Evolutionary conservation across 1,140 invertebrate species (phyloP), one percentile per base, ranked within the genome.

Genomic region (Hypsibius dujardini): DNA sequence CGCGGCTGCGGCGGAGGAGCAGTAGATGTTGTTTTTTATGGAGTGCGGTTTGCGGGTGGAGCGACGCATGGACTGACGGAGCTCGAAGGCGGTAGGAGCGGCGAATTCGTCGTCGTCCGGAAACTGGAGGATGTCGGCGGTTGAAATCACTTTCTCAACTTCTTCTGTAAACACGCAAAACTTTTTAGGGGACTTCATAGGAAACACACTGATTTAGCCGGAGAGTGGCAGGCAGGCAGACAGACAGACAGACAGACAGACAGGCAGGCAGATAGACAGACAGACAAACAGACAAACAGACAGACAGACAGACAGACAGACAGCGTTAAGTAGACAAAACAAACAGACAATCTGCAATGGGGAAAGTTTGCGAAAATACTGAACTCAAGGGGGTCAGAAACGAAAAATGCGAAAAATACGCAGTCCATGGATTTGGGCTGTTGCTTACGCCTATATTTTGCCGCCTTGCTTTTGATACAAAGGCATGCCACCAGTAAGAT

Each of bases 391-490:
- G n/a, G n/a, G n/a, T n/a, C n/a, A n/a, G n/a, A n/a, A n/a, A n/a
- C n/a, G n/a, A n/a, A n/a, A n/a, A n/a, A n/a, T n/a, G n/a, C n/a
- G n/a, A n/a, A n/a, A n/a, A n/a, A n/a, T n/a, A n/a, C n/a, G n/a
- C n/a, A n/a, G n/a, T n/a, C n/a, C n/a, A n/a, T n/a, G n/a, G n/a
- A n/a, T n/a, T n/a, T n/a, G n/a, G n/a, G n/a, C n/a, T n/a, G n/a
- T 7, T 70, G 85, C 90, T 89, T 83, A 94, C 92, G 90, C 85
- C 92, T 94, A 76, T 95, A 95, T 78, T 92, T 94, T 76, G 92
- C 91, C 77, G 89, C 92, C 81, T 95, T 94, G 79, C 90, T 94
- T 77, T 94, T 92, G 1, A 95, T 90, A 79, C 92, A 95, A 12
- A 97, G 82, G 69, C 94, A 85, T 0, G 92, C 90, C 73, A 95